A percentile compares a stretch with the other conserved stretches of the same genome.
These are phyloP conservation scores for Murina feae DNA, from an alignment of 2,113 vertebrate species.

Conservation along the genomic window DNA sequence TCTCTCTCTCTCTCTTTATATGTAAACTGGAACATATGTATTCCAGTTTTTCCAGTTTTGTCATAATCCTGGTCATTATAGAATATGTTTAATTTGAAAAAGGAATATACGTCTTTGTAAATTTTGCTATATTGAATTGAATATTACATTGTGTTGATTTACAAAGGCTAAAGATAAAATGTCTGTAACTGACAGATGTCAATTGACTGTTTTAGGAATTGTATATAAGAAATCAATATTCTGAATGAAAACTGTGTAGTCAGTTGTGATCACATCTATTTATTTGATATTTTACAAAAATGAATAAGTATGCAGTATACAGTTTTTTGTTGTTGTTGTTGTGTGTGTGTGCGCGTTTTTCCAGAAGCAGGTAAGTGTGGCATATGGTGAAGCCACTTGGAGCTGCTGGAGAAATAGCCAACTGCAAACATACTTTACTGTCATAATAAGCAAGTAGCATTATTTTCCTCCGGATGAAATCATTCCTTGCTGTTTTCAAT, in stretches of 20 bases:
- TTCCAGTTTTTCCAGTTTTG: not conserved
- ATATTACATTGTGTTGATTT: conserved; percentile 26
- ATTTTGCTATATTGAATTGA: not conserved
- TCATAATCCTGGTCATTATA: not conserved
- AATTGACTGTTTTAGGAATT: conserved; percentile 2
- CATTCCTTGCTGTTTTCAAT: not conserved
- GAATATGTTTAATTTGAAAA: not conserved
- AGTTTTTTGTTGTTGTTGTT: not conserved
- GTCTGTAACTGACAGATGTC: conserved; percentile 36
- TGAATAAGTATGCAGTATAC: not conserved
- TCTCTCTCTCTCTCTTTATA: not conserved
- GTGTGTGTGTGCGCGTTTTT: not conserved
- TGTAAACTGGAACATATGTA: not conserved
- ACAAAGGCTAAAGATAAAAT: conserved; percentile 19
- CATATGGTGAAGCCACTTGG: conserved; percentile 39
- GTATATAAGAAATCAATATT: not conserved
- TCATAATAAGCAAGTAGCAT: not conserved
- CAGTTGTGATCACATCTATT: not conserved
- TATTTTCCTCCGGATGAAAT: not conserved
- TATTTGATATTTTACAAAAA: conserved; percentile 6
- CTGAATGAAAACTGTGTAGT: not conserved
- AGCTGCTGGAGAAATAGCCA: conserved; percentile 38
- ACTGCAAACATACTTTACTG: conserved; percentile 21
- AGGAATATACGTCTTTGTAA: not conserved
- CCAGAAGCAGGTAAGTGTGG: conserved; percentile 9